Evolutionary conservation across 2,797 vertebrate species (phyloP), one percentile per base, ranked within the genome.

Genomic region (Danio kyathit): DNA sequence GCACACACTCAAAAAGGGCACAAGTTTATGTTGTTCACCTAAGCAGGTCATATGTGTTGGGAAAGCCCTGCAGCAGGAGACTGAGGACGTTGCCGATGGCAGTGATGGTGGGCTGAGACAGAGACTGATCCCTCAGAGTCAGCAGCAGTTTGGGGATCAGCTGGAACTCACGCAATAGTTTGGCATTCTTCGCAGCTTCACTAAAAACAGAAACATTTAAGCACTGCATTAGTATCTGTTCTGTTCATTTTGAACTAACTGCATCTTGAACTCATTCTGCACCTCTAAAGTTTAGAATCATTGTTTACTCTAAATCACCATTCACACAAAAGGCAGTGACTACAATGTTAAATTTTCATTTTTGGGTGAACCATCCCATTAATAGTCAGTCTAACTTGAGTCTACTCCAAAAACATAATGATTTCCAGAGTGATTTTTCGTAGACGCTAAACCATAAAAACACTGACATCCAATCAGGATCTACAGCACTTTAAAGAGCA

Each of bases 61-160:
- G 96, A 80, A 99, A 99, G 67, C 97, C 97, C 82, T 99, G 98
- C 52, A 99, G 95, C 82, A 99, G 91, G 86, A 97, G 96, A 84
- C 97, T 99, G 80, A 99, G 94, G 61, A 99, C 98, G 0, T 95
- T 97, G 89, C 97, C 96, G 78, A 99, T 97, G 0, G 97, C 96
- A 46, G 94, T 93, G 1, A 99, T 96, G 0, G 98, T 99, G n/a
- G 96, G 95, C 86, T 98, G 98, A 56, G 97, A 99, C 83, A 99
- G 91, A 11, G 97, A 96, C 73, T 92, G 93, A 89, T 99, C 97
- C 83, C 97, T 94, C 74, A 99, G 94, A 10, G 97, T 99, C 89
- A 99, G 87, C 81, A 99, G 94, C 81, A 99, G 90, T 78, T 96
- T 94, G 56, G 98, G 97, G 83, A 99, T 97, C 80, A 99, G 93